Base-by-base conservation (phyloP, 64 coral and sea anemone genomes). In the Stichodactyla mertensii region DNA sequence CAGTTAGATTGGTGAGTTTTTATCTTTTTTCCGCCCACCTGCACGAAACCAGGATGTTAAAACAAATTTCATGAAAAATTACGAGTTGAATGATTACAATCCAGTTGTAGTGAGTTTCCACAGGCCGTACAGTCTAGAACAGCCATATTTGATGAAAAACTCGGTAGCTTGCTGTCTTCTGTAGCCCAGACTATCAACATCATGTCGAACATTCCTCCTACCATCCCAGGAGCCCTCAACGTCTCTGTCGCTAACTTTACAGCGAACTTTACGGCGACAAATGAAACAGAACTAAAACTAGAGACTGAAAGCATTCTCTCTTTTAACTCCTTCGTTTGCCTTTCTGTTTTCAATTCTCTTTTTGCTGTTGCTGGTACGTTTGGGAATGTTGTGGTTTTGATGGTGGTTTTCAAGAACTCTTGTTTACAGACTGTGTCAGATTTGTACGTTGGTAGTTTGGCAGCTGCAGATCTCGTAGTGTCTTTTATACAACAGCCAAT, bases 381-480 rank as follows among this genome's bases (percentile, higher is more conserved):
- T 54, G 89, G 89, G 12, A 91, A 91, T 55, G 52, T 77, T 26
- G 20, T 91, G 18, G 89, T 91, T 13, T 51, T 91, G 4, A 12
- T 91, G 24, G 69, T 55, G 1, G 55, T 91, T 31, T 52, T 66
- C 20, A 85, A 26, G 11, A 91, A 53, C 57, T 4, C 55, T 55
- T 51, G 6, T 4, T 61, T 91, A 8, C 66, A 85, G 31, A 78
- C 71, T 4, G 83, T 86, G 2, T 55, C 83, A 79, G 89, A 86
- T 52, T 86, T 86, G 12, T 78, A 86, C 13, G 86, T 91, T 36
- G 78, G 52, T 26, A 91, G 71, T 19, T 56, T 91, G 7, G 84
- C 89, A 2, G 9, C 31, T 1, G 89, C 89, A 6, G 89, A 91
- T 52, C 70, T 91, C 10, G 4, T 91, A 20, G 89, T 91, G 22